Conservation (phyloP, 2,113 vertebrate genomes). For the Dendrocopos noguchii region DNA sequence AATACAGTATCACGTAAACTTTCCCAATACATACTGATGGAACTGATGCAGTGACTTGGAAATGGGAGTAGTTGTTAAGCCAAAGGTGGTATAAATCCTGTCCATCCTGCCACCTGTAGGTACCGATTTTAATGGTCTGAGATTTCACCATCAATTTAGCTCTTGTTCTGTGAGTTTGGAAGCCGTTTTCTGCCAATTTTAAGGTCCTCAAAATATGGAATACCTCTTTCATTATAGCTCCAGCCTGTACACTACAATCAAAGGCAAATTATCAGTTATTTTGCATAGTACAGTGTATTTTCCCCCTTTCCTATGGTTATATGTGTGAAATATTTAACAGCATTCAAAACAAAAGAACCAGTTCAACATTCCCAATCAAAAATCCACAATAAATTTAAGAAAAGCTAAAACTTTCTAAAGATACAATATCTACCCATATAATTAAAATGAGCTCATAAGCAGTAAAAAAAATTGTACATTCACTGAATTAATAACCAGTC, state of each 20-base stretch:
- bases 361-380: not conserved
- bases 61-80: not conserved
- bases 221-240: not conserved
- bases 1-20: not conserved
- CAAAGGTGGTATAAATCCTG: not conserved
- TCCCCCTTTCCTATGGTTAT: not conserved
- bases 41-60: not conserved
- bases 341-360: not conserved
- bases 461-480: not conserved
- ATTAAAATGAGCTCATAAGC: slow-evolving; percentile 22
- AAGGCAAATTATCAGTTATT: not conserved
- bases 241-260: not conserved
- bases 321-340: not conserved
- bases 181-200: not conserved
- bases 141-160: not conserved
- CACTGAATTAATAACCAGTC: slow-evolving; percentile 51
- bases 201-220: not conserved
- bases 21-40: not conserved
- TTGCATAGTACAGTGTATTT: not conserved
- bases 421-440: not conserved
- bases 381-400: not conserved
- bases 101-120: not conserved
- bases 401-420: not conserved
- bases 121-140: not conserved
- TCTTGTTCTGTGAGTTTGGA: not conserved